Evolutionary conservation across 2,888 invertebrate genomes (phyloP), one percentile per base, ranked within the genome.

Genomic region (Physocephala rufipes): DNA sequence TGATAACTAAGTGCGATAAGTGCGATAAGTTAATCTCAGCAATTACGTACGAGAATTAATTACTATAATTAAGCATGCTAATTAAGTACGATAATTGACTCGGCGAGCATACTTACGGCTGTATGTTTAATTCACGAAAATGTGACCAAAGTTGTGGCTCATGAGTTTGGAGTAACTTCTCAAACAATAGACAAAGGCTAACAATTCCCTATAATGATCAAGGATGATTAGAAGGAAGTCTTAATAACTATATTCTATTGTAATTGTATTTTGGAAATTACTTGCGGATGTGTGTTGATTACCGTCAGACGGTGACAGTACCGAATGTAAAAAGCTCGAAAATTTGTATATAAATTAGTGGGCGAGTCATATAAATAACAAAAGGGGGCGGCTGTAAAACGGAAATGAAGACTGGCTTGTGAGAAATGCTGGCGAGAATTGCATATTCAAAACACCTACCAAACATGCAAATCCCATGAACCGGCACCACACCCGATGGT

Each of bases 401-500:
- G n/a, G 74, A 26, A n/a, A n/a, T 51, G 65, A 21, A 45, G n/a
- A 67, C 2, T 2, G 26, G 47, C 47, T 49, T 19, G 16, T 65
- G 51, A 16, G 19, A 24, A 19, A n/a, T 36, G 36, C 36, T 7
- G 5, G 36, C 36, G 36, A 4, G 26, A 13, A 30, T 61, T 26
- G 61, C 24, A 36, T 28, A 36, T 26, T n/a, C n/a, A n/a, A n/a
- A n/a, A 7, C 4, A 67, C 90, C 86, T 88, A 96, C 96, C 95
- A 85, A 96, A 97, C 97, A 98, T 97, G 24, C 97, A 94, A 85
- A 98, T 97, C 1, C 97, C 97, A 84, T 98, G 97, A 86, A 97
- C 97, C 0, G 97, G 97, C 77, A 98, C 96, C 49, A 97, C 92
- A 0, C 97, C 97, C 82, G 94, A 95, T 0, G 97, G 97, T 9